Conservation (phyloP, 1,140 invertebrate genomes). For the Camponotus pennsylvanicus region DNA sequence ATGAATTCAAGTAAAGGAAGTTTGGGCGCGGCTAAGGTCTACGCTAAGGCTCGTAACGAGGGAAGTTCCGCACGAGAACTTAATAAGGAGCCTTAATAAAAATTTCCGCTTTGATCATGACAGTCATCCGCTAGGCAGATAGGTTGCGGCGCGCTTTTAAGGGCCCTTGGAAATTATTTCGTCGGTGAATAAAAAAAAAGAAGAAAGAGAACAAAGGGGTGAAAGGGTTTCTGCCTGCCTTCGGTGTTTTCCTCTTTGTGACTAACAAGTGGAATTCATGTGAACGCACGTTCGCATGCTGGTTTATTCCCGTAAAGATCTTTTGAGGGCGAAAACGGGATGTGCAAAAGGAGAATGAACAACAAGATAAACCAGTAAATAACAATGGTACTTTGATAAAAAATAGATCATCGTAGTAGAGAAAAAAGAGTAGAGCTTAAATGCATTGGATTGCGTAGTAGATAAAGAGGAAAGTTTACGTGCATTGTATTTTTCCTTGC, state of each 20-base stretch:
- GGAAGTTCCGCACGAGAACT: background rate
- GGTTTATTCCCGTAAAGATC: slow-evolving; percentile 57
- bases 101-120: slow-evolving; percentile 63
- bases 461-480: background rate
- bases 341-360: background rate
- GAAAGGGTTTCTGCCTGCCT: background rate
- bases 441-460: background rate
- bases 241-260: slow-evolving; percentile 61
- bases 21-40: background rate
- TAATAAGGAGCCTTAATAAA: slow-evolving; percentile 59
- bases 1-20: background rate
- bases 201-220: background rate
- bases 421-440: background rate
- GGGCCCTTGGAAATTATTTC: slow-evolving; percentile 59
- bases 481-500: background rate
- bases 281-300: slow-evolving; percentile 57
- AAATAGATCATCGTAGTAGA: background rate
- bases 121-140: background rate
- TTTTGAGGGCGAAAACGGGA: slow-evolving; percentile 45
- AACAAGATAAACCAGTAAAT: slow-evolving; percentile 26
- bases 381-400: slow-evolving; percentile 38
- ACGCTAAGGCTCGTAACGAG: background rate
- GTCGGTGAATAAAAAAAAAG: background rate
- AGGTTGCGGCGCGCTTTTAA: slow-evolving; percentile 31
- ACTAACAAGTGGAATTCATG: slow-evolving; percentile 71